Evolutionary conservation across 2,113 vertebrate species (phyloP), one percentile per base, ranked within the genome.

Genomic region (Perca flavescens): DNA sequence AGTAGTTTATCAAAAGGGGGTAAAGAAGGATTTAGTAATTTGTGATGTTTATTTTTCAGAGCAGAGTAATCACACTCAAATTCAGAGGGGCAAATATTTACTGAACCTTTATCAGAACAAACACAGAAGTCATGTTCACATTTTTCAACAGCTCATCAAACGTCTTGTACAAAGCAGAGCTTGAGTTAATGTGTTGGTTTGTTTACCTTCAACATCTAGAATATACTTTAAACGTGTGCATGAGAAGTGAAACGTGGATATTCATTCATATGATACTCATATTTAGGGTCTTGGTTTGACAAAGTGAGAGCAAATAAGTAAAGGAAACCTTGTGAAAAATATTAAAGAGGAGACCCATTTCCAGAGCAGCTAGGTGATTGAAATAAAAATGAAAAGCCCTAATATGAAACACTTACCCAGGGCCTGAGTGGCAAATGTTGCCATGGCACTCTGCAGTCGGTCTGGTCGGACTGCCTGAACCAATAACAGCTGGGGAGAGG

Each of bases 401-500:
- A 52, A 52, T 19, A 58, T 71, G 22, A 82, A 77, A 71, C n/a
- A 94, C 96, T 96, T 95, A 99, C 97, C 96, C 31, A 99, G 89
- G 15, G 94, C 94, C 90, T 95, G 96, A 80, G 96, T 97, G 0
- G 95, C 96, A 92, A 99, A 99, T 52, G 96, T 87, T 77, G 95
- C 92, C 97, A 99, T 97, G 53, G 97, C 94, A 85, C 97, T 99
- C 90, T 99, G 98, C 1, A 99, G 91, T 76, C 97, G 95, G 89
- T 99, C 98, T 50, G 97, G 97, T 87, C 98, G 93, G 64, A 99
- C 89, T n/a, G 97, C 96, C 86, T 99, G 98, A 36, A 99, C 95
- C 77, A 98, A 93, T 88, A 99, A 94, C 16, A 99, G 94, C 98
- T 96, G 71, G 5, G 22, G 49, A 72, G 22, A 74, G 50, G 15